Conservation (phyloP, 2,113 vertebrate genomes). For the Serilophus lunatus region DNA sequence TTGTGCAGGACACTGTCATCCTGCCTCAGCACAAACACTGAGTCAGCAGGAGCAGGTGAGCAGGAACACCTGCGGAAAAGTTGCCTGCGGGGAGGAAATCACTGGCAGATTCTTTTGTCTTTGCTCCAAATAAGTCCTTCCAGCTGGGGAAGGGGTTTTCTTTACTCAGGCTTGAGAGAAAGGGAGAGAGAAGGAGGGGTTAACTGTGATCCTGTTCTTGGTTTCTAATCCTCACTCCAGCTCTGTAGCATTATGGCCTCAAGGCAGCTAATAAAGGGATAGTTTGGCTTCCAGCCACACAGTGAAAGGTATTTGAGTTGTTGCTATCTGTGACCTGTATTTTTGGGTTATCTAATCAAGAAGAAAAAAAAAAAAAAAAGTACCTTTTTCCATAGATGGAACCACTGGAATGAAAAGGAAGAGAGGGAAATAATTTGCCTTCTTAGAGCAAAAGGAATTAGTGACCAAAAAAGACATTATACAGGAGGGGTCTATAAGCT, state of each 20-base stretch:
- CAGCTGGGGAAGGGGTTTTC: background rate
- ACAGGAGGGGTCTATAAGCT: background rate
- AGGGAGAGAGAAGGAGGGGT: background rate
- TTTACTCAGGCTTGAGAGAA: background rate
- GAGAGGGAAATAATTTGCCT: background rate
- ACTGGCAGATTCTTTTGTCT: background rate
- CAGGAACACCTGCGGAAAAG: background rate
- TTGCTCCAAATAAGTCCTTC: background rate
- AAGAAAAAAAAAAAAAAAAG: background rate
- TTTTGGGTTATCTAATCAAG: background rate
- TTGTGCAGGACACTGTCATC: rapidly evolving
- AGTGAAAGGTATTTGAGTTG: background rate
- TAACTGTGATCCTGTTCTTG: background rate
- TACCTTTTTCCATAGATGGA: background rate
- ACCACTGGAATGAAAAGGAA: background rate
- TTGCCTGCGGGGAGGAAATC: background rate
- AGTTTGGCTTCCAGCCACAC: background rate
- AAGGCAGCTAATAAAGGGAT: background rate
- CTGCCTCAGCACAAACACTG: background rate
- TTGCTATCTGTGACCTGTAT: background rate
- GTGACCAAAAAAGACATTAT: background rate
- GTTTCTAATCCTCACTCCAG: background rate
- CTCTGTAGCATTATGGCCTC: background rate
- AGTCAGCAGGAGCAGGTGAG: background rate
- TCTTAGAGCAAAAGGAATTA: background rate